phyloP scores from a whole-genome alignment of 2,113 vertebrate genomes.

The Glaucomys volans region DNA sequence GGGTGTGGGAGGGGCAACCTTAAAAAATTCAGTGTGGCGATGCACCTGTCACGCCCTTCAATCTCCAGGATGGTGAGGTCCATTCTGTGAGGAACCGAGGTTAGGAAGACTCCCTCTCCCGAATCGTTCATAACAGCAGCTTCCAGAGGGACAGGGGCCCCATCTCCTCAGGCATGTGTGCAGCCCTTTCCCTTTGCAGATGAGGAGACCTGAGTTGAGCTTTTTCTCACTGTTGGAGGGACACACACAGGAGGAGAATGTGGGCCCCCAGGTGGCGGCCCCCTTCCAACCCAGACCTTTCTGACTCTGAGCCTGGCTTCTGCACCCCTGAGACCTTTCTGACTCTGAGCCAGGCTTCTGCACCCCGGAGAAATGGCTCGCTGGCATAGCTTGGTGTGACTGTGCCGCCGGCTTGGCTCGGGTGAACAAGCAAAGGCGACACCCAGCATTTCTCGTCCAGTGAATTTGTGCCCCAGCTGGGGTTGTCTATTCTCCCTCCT shows the following conservation, averaged over 20 bases:
- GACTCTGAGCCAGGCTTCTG: no score
- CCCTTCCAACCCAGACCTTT: background rate
- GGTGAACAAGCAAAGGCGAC: no score
- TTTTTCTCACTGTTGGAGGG: background rate
- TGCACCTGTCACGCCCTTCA: accelerated
- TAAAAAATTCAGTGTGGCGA: no score
- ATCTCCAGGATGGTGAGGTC: background rate
- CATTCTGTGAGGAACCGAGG: background rate
- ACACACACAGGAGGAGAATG: accelerated
- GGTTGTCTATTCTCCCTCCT: background rate
- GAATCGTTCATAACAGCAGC: background rate
- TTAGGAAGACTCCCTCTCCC: background rate
- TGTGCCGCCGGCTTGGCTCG: background rate
- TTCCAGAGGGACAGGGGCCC: background rate
- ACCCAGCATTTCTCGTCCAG: background rate
- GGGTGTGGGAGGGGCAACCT: background rate
- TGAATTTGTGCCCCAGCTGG: background rate
- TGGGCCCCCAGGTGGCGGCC: accelerated
- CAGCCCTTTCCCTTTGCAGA: accelerated
- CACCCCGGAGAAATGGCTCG: no score
- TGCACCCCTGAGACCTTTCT: no score
- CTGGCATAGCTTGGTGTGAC: accelerated
- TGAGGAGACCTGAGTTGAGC: no score
- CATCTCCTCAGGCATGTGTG: accelerated
- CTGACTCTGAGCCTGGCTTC: background rate